Evolutionary conservation across 2,797 vertebrate genomes (phyloP).

Genomic region (Dipus sagitta): DNA sequence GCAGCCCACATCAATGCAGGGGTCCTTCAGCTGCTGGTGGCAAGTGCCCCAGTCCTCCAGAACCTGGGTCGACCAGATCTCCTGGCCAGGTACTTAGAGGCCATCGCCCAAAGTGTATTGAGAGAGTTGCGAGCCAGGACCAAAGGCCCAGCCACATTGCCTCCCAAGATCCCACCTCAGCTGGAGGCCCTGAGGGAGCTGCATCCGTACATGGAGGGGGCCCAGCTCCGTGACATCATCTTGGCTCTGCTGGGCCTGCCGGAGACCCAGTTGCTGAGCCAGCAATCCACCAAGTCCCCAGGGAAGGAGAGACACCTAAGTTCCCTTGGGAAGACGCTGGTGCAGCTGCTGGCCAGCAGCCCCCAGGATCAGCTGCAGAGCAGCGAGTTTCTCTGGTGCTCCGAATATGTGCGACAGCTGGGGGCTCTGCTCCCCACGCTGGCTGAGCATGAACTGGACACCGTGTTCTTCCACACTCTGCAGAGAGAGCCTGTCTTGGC

Average conservation of each 20-base stretch:
- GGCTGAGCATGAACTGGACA: slow-evolving; percentile 88
- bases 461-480: slow-evolving; percentile 90
- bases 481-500: slow-evolving; percentile 88
- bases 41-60: slow-evolving; percentile 84
- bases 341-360: slow-evolving; percentile 90
- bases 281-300: slow-evolving; percentile 29
- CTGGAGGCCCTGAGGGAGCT: slow-evolving; percentile 91
- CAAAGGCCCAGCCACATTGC: background rate
- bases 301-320: slow-evolving; percentile 86
- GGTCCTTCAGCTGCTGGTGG: slow-evolving; percentile 89
- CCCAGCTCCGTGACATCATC: slow-evolving; percentile 89
- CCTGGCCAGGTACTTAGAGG: slow-evolving; percentile 87
- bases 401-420: slow-evolving; percentile 90
- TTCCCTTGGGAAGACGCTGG: slow-evolving; percentile 89
- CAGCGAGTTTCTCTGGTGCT: slow-evolving; percentile 85
- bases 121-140: slow-evolving; percentile 86
- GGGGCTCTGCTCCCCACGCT: slow-evolving; percentile 90
- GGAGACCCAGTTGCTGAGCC: slow-evolving; percentile 85
- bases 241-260: slow-evolving; percentile 92
- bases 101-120: slow-evolving; percentile 88
- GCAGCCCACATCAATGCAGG: slow-evolving; percentile 88
- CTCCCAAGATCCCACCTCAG: slow-evolving; percentile 83
- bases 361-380: slow-evolving; percentile 78
- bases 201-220: slow-evolving; percentile 88
- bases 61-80: slow-evolving; percentile 84